Evolutionary conservation across 2,888 invertebrate genomes (phyloP), one percentile per base, ranked within the genome.

Genomic region (Bruchidius siliquastri): DNA sequence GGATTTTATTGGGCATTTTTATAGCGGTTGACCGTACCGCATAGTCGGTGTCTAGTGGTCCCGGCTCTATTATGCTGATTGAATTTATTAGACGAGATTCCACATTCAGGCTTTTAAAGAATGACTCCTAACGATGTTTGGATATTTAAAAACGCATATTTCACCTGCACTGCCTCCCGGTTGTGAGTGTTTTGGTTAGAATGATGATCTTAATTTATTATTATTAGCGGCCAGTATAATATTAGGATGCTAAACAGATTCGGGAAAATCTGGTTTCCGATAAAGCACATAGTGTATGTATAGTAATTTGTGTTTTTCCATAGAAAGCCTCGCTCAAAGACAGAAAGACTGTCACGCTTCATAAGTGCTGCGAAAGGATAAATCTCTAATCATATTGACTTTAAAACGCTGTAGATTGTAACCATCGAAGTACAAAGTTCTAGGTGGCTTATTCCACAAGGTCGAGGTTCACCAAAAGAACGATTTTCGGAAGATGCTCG

Each of bases 1-100:
- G 74, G 67, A 75, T 75, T 75, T 75, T 75, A 75, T 75, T 70
- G 74, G 73, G 20, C 68, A 70, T 72, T 73, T 73, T 72, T 49
- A 49, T 49, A 49, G 49, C 49, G 49, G 49, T 49, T 13, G 10
- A 30, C 30, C 30, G 30, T 30, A 49, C 1, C 49, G 18, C 18
- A 49, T 8, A 8, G 1, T 8, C 49, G 49, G 1, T 13, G 49
- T 49, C 49, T 13, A 4, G 49, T 13, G 49, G 49, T 49, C 49
- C 13, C 13, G 49, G 1, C 49, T 49, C 49, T 49, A 49, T 49
- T 49, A 49, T 49, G 49, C 49, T 18, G 49, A 49, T 49, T 49
- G 1, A 13, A 49, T 49, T 49, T 49, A 49, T 49, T 49, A 49
- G 13, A 1, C 8, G 49, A 49, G 49, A 49, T 49, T 49, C 49